phyloP scores from a whole-genome alignment of 1,140 invertebrate genomes.

The Rhopalosiphum padi region DNA sequence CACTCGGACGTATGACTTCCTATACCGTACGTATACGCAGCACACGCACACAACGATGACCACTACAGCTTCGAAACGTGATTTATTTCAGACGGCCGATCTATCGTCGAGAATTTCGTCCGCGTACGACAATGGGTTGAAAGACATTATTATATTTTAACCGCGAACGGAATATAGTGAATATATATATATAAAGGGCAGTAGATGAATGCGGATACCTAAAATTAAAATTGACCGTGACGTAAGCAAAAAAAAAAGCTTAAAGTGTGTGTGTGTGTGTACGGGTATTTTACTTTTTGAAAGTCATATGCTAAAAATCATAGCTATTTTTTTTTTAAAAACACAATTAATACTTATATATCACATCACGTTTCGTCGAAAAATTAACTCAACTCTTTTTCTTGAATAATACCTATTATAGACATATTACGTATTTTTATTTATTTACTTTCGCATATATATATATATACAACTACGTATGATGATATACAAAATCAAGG shows the following conservation, averaged over 20 bases:
- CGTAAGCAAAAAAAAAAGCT: not conserved
- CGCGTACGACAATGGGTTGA: not conserved
- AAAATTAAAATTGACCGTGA: not conserved
- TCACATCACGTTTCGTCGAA: not conserved
- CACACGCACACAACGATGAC: not conserved
- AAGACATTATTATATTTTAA: not conserved
- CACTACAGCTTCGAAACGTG: not conserved
- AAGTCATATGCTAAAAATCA: too few species aligned
- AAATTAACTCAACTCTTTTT: not conserved
- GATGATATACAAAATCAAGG: too few species aligned
- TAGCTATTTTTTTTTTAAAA: too few species aligned
- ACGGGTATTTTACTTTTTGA: too few species aligned
- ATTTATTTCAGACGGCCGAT: conserved; percentile 2
- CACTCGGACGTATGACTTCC: not conserved
- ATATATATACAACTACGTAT: too few species aligned
- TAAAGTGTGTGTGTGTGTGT: too few species aligned
- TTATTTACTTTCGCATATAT: too few species aligned
- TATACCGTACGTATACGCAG: not conserved
- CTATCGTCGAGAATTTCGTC: not conserved
- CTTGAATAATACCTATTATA: not conserved
- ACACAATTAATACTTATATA: too few species aligned
- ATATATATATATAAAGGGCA: not conserved
- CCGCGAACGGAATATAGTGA: not conserved
- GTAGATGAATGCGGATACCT: not conserved
- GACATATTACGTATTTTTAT: too few species aligned